Evolutionary conservation across 2,888 invertebrate species (phyloP).

Genomic region (Schizotus pectinicornis): DNA sequence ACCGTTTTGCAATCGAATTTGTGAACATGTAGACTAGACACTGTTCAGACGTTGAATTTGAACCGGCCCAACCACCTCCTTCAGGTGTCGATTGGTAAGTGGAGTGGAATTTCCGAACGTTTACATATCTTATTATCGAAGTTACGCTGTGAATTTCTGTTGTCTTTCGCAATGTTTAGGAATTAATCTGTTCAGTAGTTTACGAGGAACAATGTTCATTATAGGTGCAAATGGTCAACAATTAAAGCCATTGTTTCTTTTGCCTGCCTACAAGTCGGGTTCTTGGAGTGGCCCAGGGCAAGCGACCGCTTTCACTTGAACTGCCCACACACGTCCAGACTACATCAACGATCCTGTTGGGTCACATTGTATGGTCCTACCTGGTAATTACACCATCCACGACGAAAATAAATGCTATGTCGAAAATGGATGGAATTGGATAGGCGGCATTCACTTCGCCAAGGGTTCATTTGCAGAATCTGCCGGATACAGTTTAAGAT

Average conservation of each 20-base stretch:
- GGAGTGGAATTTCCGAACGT: too few species aligned
- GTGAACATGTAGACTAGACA: too few species aligned
- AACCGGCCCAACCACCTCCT: too few species aligned
- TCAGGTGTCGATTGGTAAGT: too few species aligned
- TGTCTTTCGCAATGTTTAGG: conserved; percentile 7
- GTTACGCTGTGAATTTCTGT: neutral
- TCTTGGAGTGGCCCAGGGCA: conserved; percentile 25
- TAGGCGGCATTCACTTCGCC: too few species aligned
- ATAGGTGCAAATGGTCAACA: conserved; percentile 27
- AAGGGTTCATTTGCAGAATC: too few species aligned
- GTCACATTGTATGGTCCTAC: conserved; percentile 12
- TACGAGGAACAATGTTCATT: conserved; percentile 24
- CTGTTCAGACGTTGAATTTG: too few species aligned
- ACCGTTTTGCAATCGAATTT: too few species aligned
- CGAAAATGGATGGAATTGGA: too few species aligned
- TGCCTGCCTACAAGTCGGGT: conserved; percentile 10
- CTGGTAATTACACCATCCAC: conserved; percentile 7
- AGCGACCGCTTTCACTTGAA: conserved; percentile 24
- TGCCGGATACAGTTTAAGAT: too few species aligned
- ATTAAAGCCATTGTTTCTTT: conserved; percentile 27
- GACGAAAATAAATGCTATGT: too few species aligned
- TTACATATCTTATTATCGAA: too few species aligned
- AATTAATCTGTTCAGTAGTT: conserved; percentile 23
- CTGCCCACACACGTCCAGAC: conserved; percentile 14
- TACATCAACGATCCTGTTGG: conserved; percentile 4